A percentile compares a stretch with the other conserved stretches of the same genome.
Conservation (phyloP, 1,140 invertebrate species). For the Drosophila prosaltans region DNA sequence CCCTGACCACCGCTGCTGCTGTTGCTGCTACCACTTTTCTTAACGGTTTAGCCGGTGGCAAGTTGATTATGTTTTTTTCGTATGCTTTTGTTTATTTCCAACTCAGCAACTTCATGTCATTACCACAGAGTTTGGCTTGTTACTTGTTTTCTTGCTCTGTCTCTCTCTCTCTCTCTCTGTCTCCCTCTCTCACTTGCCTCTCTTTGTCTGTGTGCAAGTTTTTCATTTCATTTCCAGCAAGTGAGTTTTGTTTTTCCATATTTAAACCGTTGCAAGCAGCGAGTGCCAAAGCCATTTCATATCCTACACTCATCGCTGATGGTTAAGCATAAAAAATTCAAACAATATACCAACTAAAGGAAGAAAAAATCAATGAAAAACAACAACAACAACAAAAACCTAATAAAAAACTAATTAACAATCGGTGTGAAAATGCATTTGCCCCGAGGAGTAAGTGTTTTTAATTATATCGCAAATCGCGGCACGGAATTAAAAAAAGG, state of each 20-base stretch:
- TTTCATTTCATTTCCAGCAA: constrained; percentile 34
- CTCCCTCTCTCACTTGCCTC: background rate
- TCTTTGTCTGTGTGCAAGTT: constrained; percentile 6
- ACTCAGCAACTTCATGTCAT: constrained; percentile 59
- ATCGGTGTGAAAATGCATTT: constrained; percentile 62
- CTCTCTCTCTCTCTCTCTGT: constrained; percentile 8
- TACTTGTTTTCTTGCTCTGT: constrained; percentile 7
- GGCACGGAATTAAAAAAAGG: constrained; percentile 16
- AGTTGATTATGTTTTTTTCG: constrained; percentile 71
- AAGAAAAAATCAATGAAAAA: constrained; percentile 15
- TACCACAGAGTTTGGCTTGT: constrained; percentile 38
- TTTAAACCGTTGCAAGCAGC: constrained; percentile 59
- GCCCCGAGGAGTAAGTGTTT: constrained; percentile 77
- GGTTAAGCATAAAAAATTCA: constrained; percentile 40
- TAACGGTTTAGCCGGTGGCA: constrained; percentile 43
- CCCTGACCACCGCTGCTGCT: constrained; percentile 20
- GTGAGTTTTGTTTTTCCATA: constrained; percentile 71
- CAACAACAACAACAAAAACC: constrained; percentile 8
- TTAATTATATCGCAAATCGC: constrained; percentile 7
- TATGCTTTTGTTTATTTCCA: constrained; percentile 65
- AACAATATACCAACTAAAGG: background rate
- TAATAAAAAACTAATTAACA: constrained; percentile 10
- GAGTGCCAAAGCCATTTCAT: constrained; percentile 67
- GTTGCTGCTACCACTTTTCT: constrained; percentile 9
- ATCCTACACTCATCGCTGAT: constrained; percentile 63